Conservation (phyloP, 2,888 invertebrate species). For the Eledona agricola region DNA sequence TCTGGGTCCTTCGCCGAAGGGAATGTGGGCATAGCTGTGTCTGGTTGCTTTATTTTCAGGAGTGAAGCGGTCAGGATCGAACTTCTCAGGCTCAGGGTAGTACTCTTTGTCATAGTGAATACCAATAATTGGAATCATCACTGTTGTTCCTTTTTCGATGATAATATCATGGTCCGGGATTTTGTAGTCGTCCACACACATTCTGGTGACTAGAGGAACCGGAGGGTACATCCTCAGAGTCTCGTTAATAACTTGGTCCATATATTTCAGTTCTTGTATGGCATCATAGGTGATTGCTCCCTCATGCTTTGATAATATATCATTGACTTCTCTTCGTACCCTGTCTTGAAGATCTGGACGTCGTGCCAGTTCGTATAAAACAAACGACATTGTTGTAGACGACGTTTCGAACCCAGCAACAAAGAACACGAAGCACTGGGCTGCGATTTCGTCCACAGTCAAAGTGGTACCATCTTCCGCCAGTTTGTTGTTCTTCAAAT, state of each 20-base stretch:
- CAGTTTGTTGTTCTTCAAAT: too few relatives aligned
- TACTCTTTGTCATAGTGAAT: slow-evolving; percentile 41
- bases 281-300: slow-evolving; percentile 60
- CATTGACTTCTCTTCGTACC: too few relatives aligned
- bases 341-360: too few relatives aligned
- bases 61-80: slow-evolving; percentile 38
- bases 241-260: slow-evolving; percentile 48
- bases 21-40: slow-evolving; percentile 42
- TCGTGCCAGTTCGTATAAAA: too few relatives aligned
- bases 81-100: slow-evolving; percentile 36
- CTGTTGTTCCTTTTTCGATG: slow-evolving; percentile 56
- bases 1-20: slow-evolving; percentile 55
- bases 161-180: slow-evolving; percentile 50
- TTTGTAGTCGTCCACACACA: slow-evolving; percentile 44
- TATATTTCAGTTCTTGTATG: slow-evolving; percentile 61
- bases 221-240: slow-evolving; percentile 57
- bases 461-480: too few relatives aligned
- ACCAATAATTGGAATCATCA: slow-evolving; percentile 37
- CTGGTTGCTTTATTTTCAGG: slow-evolving; percentile 28
- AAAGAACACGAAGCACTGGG: too few relatives aligned
- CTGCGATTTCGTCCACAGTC: too few relatives aligned
- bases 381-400: too few relatives aligned
- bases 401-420: too few relatives aligned
- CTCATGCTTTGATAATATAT: too few relatives aligned
- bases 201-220: slow-evolving; percentile 41